A percentile compares a stretch with the other conserved stretches of the same genome.
Evolutionary conservation across 2,797 vertebrate species (phyloP).

Genomic region (Lithobates pipiens): DNA sequence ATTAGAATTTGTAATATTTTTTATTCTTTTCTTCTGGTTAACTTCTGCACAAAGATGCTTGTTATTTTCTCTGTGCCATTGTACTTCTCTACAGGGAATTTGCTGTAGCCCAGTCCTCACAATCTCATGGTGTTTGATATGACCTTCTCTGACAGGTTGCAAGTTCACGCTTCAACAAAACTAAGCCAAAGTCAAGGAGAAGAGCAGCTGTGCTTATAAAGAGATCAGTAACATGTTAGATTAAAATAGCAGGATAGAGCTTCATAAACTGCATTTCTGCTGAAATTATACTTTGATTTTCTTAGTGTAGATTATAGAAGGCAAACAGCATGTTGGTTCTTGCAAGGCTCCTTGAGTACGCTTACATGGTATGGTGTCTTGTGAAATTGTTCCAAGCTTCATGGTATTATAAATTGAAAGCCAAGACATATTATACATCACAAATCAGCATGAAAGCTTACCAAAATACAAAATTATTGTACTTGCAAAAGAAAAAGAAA

Average conservation of each 20-base stretch:
- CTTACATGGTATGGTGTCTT: neutral
- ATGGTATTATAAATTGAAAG: neutral
- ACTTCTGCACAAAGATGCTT: constrained; percentile 16
- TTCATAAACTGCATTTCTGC: constrained; percentile 20
- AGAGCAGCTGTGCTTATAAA: constrained; percentile 31
- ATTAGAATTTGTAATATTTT: constrained; percentile 44
- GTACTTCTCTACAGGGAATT: constrained; percentile 8
- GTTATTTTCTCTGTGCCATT: constrained; percentile 21
- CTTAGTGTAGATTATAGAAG: neutral
- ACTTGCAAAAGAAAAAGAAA: constrained; percentile 22
- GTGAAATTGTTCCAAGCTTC: neutral
- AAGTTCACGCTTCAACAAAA: constrained; percentile 34
- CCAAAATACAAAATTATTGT: neutral
- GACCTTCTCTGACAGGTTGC: constrained; percentile 50
- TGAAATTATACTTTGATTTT: constrained; percentile 19
- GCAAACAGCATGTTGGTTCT: constrained; percentile 17
- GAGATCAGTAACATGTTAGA: constrained; percentile 4
- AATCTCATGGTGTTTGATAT: constrained; percentile 40
- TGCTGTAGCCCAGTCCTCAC: neutral
- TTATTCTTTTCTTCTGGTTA: constrained; percentile 37
- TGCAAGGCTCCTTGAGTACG: constrained; percentile 2
- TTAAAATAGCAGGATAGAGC: constrained; percentile 20
- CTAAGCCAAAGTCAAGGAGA: constrained; percentile 11
- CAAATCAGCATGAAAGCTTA: neutral
- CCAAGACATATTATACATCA: constrained; percentile 8